Conservation (phyloP, 2,113 vertebrate genomes). For the Sphyrna mokarran region DNA sequence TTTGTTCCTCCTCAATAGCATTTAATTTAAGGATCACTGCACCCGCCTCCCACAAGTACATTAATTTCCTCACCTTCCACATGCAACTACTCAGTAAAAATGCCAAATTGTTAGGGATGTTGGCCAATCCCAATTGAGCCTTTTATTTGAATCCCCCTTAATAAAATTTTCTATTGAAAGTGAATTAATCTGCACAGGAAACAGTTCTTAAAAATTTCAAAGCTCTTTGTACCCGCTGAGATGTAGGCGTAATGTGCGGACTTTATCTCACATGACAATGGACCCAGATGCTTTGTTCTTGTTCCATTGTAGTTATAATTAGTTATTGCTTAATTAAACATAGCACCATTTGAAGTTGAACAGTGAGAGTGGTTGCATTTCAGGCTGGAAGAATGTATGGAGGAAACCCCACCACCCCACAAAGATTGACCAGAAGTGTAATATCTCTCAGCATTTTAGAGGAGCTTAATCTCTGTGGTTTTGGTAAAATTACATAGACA, state of each 20-base stretch:
- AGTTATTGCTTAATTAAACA: background rate
- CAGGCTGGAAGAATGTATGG: background rate
- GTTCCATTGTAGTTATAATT: background rate
- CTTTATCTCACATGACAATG: background rate
- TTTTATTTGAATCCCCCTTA: background rate
- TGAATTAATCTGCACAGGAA: background rate
- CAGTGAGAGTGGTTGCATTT: background rate
- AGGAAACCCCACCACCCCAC: background rate
- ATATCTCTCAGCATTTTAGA: background rate
- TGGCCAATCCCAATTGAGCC: background rate
- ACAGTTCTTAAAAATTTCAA: background rate
- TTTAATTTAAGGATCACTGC: no score
- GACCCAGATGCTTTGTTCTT: background rate
- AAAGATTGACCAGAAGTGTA: background rate
- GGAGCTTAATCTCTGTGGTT: background rate
- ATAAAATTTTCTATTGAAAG: background rate
- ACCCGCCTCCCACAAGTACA: background rate
- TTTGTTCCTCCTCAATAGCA: no score
- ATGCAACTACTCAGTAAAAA: background rate
- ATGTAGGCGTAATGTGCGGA: background rate
- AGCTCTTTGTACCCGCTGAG: background rate
- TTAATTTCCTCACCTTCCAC: background rate
- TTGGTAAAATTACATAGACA: background rate
- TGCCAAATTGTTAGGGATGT: background rate
- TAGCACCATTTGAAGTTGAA: background rate